These are phyloP conservation scores for Apostichopus parvimensis DNA, from an alignment of 35 echinoderm and acorn worm genomes.

Conservation along the genomic window DNA sequence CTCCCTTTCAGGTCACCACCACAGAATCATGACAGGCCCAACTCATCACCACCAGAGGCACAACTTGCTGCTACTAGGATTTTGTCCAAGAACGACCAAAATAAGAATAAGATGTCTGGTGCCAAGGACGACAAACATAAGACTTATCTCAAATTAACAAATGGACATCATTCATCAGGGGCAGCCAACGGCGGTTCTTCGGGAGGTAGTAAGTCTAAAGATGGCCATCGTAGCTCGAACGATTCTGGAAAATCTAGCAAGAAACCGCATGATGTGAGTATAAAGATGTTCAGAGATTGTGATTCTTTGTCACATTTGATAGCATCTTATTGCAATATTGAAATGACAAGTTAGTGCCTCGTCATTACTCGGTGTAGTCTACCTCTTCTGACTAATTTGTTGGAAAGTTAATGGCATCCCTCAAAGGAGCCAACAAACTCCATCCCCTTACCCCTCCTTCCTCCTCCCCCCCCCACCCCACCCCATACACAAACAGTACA, in stretches of 20 bases:
- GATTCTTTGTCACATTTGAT: no score
- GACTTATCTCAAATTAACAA: slow-evolving; percentile 35
- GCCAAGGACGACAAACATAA: slow-evolving; percentile 33
- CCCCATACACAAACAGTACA: no score
- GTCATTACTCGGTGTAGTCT: no score
- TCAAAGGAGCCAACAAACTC: no score
- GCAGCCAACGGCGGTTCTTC: slow-evolving; percentile 25
- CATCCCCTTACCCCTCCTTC: no score
- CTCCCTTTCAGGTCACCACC: slow-evolving; percentile 3
- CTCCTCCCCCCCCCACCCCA: no score
- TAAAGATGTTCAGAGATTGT: neutral
- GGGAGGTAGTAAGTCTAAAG: slow-evolving; percentile 28
- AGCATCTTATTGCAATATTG: no score
- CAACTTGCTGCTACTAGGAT: slow-evolving; percentile 1
- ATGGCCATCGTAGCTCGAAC: slow-evolving; percentile 41
- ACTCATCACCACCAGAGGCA: neutral
- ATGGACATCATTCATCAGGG: slow-evolving; percentile 16
- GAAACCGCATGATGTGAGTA: slow-evolving; percentile 48
- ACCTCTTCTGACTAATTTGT: no score
- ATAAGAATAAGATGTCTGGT: slow-evolving; percentile 10
- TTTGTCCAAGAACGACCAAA: slow-evolving; percentile 39
- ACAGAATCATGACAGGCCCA: slow-evolving; percentile 1
- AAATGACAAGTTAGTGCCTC: no score
- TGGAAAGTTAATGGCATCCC: no score
- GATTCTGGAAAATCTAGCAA: slow-evolving; percentile 55